Base-by-base conservation (phyloP, 2,888 invertebrate genomes). In the Lasioglossum lativentre region DNA sequence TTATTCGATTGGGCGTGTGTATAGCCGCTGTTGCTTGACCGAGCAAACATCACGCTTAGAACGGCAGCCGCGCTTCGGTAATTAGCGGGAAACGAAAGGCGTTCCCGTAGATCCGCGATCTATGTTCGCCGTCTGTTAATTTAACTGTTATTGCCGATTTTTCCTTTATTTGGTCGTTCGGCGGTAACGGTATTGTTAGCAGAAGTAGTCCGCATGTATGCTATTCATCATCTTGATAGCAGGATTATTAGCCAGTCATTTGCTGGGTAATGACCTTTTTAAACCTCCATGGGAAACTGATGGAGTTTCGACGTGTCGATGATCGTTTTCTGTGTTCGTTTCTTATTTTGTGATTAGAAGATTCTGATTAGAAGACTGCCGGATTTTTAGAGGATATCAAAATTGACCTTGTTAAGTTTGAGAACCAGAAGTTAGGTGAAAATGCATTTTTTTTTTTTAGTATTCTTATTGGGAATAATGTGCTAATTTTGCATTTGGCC, bases 201-300 rank as follows among this genome's bases (percentile, higher is more conserved):
- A 30, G 27, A 30, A 30, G 63, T 27, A 63, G 63, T 63, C n/a
- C 56, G 56, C n/a, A 1, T n/a, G 56, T n/a, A n/a, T 0, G n/a
- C 56, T 56, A 56, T 56, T 56, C 56, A 56, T 56, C 56, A 56
- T 56, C 56, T 56, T n/a, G 56, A 56, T 56, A n/a, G 56, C 6
- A n/a, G 56, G 56, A 56, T 56, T 56, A 56, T 56, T 56, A 56
- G n/a, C 56, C 56, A 56, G 56, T 56, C 56, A n/a, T 56, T 56
- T 56, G 0, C 10, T n/a, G 12, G 56, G 56, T n/a, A 52, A 52
- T 52, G 23, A 23, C 23, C 23, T n/a, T 56, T 12, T 56, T n/a
- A 56, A 12, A 56, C n/a, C 23, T n/a, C 12, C 56, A 10, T 3
- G n/a, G 12, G n/a, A 56, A n/a, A 56, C n/a, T 12, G 52, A 0